Base-by-base conservation (phyloP, 2,113 vertebrate species). In the Gnathonemus echidnorhynchus region DNA sequence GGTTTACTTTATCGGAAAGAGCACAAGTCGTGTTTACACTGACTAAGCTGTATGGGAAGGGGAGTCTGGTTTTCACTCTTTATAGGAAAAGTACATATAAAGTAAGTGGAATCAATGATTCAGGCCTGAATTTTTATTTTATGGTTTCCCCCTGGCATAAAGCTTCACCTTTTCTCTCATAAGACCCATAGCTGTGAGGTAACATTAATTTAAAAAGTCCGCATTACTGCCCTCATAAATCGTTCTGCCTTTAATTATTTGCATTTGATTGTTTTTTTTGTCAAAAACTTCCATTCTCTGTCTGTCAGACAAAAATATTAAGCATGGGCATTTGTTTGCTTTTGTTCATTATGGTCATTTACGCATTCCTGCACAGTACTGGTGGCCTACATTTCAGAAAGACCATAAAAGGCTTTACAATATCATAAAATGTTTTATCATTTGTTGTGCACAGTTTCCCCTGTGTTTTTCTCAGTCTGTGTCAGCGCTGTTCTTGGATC, bases 1-100 rank as follows among this genome's bases (percentile, higher is more conserved):
- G 87, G 89, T 88, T 90, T 90, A 31, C 62, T 90, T 49, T 74
- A 87, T 31, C 24, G 70, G 50, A 53, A 86, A 89, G 17, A 48
- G 85, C 35, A 52, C 58, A 24, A 84, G 39, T 46, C 42, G 27
- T 87, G 53, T 87, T 87, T 74, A 74, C 48, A 74, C 52, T 66
- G 53, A 27, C 31, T 21, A 62, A 86, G 24, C 53, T 74, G 45
- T 74, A 45, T 31, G 80, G 39, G 89, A n/a, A 42, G 56, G 24
- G 52, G n/a, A 24, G 31, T 48, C 46, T 77, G 74, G 15, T 35
- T 66, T 70, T 49, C 27, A 49, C 10, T 89, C 48, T 89, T 48
- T 48, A 66, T 70, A 19, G 70, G 21, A 74, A 83, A 56, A 77
- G 46, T 39, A 13, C 88, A 80, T 52, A 89, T 89, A 27, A 52